Conservation (phyloP, 2,888 invertebrate species). For the Drosophila limbata region DNA sequence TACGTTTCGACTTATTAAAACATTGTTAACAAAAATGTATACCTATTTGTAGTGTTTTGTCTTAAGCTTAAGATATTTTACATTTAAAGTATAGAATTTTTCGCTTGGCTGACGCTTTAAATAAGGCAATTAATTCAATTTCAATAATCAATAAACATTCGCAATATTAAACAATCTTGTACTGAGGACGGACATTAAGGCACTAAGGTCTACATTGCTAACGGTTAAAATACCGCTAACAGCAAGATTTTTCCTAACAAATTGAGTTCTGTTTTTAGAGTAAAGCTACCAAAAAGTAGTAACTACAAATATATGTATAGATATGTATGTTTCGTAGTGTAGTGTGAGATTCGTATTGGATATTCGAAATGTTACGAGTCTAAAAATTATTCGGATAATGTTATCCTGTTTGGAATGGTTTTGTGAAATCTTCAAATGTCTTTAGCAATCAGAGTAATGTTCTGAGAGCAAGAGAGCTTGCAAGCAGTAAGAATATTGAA, state of each 20-base stretch:
- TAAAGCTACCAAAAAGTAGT: slow-evolving; percentile 14
- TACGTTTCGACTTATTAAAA: slow-evolving; percentile 28
- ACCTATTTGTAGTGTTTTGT: slow-evolving; percentile 26
- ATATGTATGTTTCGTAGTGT: slow-evolving; percentile 36
- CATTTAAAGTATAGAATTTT: slow-evolving; percentile 28
- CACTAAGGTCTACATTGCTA: slow-evolving; percentile 31
- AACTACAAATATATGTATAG: slow-evolving; percentile 4
- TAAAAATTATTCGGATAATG: slow-evolving; percentile 14
- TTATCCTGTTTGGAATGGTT: slow-evolving; percentile 24
- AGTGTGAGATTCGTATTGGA: slow-evolving; percentile 41
- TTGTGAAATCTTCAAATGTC: neutral
- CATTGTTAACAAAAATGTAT: slow-evolving; percentile 29
- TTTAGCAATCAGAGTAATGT: slow-evolving; percentile 38
- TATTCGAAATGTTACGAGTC: slow-evolving; percentile 40
- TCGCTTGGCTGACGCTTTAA: slow-evolving; percentile 22
- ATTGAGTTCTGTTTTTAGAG: slow-evolving; percentile 7
- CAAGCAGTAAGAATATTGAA: slow-evolving; percentile 63
- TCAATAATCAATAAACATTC: slow-evolving; percentile 5
- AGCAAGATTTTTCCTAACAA: slow-evolving; percentile 14
- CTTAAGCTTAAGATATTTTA: slow-evolving; percentile 53
- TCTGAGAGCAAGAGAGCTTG: slow-evolving; percentile 46
- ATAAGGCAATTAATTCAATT: slow-evolving; percentile 9
- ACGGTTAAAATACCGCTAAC: slow-evolving; percentile 6
- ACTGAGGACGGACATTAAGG: slow-evolving; percentile 40
- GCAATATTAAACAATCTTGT: slow-evolving; percentile 22